Conservation (phyloP, 2,888 invertebrate genomes). For the Branchellion lobata region DNA sequence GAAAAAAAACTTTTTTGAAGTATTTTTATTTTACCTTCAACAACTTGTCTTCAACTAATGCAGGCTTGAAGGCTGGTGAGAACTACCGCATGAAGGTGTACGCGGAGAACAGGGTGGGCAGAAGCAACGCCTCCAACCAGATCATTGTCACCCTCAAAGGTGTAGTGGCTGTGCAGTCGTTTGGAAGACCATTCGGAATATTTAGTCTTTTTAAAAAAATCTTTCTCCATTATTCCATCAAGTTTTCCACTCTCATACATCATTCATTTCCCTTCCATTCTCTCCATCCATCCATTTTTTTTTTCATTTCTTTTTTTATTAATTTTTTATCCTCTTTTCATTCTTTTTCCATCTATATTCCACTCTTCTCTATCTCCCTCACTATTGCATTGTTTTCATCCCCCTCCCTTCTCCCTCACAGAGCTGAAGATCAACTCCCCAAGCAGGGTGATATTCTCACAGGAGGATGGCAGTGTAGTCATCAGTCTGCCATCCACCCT, state of each 20-base stretch:
- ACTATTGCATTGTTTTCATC: too few relatives aligned
- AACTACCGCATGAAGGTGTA: conserved; percentile 14
- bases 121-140: conserved; percentile 23
- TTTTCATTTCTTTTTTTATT: not conserved
- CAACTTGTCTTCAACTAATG: too few relatives aligned
- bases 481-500: conserved; percentile 15
- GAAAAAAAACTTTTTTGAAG: too few relatives aligned
- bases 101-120: conserved; percentile 25
- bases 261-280: too few relatives aligned
- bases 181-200: not conserved
- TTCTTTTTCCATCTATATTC: too few relatives aligned
- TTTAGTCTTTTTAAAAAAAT: not conserved
- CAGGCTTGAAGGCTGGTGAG: conserved; percentile 6
- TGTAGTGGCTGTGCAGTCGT: too few relatives aligned
- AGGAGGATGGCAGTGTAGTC: not conserved
- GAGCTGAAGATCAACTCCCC: conserved; percentile 9
- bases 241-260: not conserved
- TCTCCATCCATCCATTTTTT: not conserved
- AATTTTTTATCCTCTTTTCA: too few relatives aligned
- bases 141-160: not conserved
- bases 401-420: too few relatives aligned
- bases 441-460: not conserved
- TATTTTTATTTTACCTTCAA: too few relatives aligned
- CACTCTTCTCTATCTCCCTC: too few relatives aligned
- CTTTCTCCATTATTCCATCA: not conserved